Conservation (phyloP, 2,888 invertebrate genomes). For the Corbicula japonica region DNA sequence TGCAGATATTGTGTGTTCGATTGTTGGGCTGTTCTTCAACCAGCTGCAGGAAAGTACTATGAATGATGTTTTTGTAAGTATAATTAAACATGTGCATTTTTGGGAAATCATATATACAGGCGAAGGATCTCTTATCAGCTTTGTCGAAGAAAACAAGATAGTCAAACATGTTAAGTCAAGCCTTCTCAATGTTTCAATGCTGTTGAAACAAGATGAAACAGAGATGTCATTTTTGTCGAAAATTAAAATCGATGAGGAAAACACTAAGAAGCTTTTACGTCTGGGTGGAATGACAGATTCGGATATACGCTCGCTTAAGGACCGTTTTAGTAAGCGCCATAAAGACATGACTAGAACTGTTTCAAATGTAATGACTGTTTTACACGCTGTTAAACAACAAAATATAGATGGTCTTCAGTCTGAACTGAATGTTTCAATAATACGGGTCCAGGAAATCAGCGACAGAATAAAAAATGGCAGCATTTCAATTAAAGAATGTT, state of each 20-base stretch:
- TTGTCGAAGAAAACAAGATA: constrained; percentile 8
- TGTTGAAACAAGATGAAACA: neutral
- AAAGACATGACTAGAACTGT: too few species aligned
- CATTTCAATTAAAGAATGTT: neutral
- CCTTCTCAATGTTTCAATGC: neutral
- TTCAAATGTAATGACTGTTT: too few species aligned
- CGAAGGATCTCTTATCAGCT: constrained; percentile 8
- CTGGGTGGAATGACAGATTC: constrained; percentile 6
- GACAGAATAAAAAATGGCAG: neutral
- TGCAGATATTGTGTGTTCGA: constrained; percentile 10
- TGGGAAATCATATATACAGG: constrained; percentile 30
- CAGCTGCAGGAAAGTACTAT: neutral
- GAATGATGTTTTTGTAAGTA: constrained; percentile 10
- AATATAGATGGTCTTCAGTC: too few species aligned
- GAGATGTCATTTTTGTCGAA: neutral
- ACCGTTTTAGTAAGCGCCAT: too few species aligned
- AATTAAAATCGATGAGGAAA: neutral
- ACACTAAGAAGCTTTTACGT: constrained; percentile 11
- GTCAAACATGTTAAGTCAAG: neutral
- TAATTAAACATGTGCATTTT: constrained; percentile 11
- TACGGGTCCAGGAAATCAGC: neutral
- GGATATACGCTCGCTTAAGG: too few species aligned
- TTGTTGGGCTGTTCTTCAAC: constrained; percentile 19
- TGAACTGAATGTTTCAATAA: neutral
- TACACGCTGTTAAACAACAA: neutral